Percentiles rank a stretch among this genome's conserved stretches.
These are phyloP conservation scores for Synergus gifuensis DNA, from an alignment of 2,888 invertebrate species.

Conservation along the genomic window DNA sequence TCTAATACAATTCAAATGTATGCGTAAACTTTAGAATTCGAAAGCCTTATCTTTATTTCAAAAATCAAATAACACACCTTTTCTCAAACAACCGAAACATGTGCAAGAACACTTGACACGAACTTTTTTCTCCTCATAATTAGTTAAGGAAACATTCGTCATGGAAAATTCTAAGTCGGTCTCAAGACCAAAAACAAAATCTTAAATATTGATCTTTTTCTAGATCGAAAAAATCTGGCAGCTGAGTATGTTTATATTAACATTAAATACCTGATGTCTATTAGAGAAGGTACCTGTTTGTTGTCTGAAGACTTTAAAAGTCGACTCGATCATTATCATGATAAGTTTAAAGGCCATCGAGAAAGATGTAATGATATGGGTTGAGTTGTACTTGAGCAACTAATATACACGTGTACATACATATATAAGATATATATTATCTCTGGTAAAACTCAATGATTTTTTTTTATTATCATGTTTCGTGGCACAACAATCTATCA, in stretches of 20 bases:
- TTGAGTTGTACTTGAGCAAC: background rate
- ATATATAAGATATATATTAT: background rate
- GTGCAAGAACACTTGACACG: conserved; percentile 1
- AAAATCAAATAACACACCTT: conserved; percentile 2
- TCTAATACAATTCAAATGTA: background rate
- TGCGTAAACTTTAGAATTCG: background rate
- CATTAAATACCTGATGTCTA: background rate
- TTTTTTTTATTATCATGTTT: background rate
- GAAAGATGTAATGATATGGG: conserved; percentile 2
- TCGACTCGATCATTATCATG: background rate
- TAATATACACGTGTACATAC: background rate
- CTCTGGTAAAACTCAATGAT: background rate
- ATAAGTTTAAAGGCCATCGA: conserved; percentile 1
- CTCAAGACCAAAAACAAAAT: background rate
- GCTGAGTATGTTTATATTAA: background rate
- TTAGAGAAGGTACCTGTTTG: background rate
- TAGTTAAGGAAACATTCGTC: background rate
- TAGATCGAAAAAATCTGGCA: background rate
- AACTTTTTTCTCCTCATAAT: background rate
- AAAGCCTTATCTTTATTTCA: background rate
- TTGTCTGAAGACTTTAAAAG: conserved; percentile 2
- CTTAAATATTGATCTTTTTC: background rate
- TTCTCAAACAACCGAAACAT: background rate
- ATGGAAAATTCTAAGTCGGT: background rate
- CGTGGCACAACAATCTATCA: background rate